A percentile compares a stretch with the other conserved stretches of the same genome.
Conservation (phyloP, 2,113 vertebrate genomes). For the Azemiops feae region DNA sequence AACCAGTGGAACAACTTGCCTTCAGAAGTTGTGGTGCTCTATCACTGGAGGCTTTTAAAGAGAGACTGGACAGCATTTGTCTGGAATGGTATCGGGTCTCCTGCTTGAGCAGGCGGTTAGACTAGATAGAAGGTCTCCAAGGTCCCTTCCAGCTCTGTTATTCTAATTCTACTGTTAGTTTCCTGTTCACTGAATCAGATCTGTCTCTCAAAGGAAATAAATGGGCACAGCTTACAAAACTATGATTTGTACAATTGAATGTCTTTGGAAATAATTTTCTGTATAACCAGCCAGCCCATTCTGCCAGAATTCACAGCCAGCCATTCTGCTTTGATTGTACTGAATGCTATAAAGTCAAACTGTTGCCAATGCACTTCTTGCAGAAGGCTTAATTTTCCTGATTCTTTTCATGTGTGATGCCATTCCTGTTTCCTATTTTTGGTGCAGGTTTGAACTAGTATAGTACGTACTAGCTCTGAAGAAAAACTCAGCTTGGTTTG, state of each 20-base stretch:
- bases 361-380: conserved; percentile 33
- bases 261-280: neutral
- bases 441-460: neutral
- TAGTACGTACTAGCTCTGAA: neutral
- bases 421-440: conserved; percentile 45
- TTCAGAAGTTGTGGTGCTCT: neutral
- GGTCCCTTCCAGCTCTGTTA: neutral
- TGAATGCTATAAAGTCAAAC: conserved; percentile 4
- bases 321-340: neutral
- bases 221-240: neutral
- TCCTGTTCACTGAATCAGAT: neutral
- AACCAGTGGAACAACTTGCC: neutral
- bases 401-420: conserved; percentile 34
- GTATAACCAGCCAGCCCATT: neutral
- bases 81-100: too few species aligned
- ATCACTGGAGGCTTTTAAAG: too few species aligned
- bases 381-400: conserved; percentile 31
- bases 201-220: neutral
- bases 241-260: neutral
- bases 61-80: too few species aligned
- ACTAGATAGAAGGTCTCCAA: too few species aligned
- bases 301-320: neutral
- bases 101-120: too few species aligned
- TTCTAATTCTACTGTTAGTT: neutral
- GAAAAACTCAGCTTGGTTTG: neutral